Conservation (phyloP, 2,113 vertebrate genomes). For the Daboia siamensis region DNA sequence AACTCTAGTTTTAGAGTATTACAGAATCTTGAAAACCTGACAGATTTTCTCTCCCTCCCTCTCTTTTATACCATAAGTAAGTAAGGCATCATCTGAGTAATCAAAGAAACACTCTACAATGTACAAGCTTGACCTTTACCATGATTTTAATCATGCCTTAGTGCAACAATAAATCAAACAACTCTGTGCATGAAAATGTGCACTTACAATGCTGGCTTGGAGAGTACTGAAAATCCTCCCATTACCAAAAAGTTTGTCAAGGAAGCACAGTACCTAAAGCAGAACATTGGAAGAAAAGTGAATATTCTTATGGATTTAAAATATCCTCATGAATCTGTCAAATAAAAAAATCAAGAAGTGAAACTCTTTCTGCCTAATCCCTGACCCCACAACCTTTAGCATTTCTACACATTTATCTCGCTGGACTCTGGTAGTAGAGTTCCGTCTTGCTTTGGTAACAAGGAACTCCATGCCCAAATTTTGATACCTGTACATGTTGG, state of each 20-base stretch:
- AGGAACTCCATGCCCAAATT: not conserved
- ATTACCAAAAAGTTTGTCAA: slow-evolving; percentile 89
- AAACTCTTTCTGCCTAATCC: not conserved
- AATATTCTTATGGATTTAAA: slow-evolving; percentile 19
- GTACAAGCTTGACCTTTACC: not conserved
- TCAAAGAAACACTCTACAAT: not conserved
- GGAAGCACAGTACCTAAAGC: slow-evolving; percentile 80
- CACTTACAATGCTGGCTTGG: slow-evolving; percentile 91
- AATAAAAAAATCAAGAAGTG: not conserved
- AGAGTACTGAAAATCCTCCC: slow-evolving; percentile 87
- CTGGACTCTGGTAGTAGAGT: too few relatives aligned
- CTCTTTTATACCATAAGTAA: not conserved
- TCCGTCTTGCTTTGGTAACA: not conserved
- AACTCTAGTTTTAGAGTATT: not conserved
- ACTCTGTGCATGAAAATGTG: slow-evolving; percentile 1
- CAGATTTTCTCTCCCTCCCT: not conserved
- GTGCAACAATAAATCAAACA: not conserved
- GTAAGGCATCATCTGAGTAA: not conserved
- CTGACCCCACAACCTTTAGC: not conserved
- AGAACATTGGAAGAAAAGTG: slow-evolving; percentile 37
- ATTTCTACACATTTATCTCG: not conserved
- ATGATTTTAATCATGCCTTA: not conserved
- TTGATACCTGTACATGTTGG: not conserved
- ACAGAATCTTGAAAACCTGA: not conserved
- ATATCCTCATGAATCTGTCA: slow-evolving; percentile 8